Conservation (phyloP, 2,113 vertebrate species). For the Leptobrachium leishanense region DNA sequence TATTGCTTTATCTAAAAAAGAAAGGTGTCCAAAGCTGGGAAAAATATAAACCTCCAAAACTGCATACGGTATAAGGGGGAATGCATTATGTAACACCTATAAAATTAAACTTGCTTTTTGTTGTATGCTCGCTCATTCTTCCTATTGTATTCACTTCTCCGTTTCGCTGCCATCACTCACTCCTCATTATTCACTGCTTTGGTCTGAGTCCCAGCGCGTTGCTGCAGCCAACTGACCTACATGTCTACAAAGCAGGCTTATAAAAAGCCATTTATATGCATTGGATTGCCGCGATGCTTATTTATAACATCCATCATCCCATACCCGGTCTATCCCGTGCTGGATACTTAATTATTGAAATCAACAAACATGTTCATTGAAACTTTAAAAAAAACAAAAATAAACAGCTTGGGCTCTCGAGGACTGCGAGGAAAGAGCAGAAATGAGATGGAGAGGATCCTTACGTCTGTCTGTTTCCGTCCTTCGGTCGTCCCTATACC, state of each 20-base stretch:
- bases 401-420: neutral
- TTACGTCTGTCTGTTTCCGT: slow-evolving; percentile 14
- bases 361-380: slow-evolving; percentile 2
- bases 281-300: neutral
- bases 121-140: neutral
- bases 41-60: no score
- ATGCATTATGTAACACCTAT: no score
- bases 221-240: neutral
- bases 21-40: no score
- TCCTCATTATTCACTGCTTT: neutral
- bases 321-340: neutral
- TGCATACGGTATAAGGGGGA: no score
- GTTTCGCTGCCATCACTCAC: neutral
- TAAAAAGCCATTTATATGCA: neutral
- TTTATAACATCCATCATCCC: neutral
- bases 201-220: neutral
- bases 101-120: no score
- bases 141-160: neutral
- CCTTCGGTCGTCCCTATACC: slow-evolving; percentile 27
- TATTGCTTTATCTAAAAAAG: no score
- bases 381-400: neutral
- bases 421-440: neutral
- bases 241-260: neutral
- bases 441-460: slow-evolving; percentile 12
- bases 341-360: neutral